Percentiles rank a stretch among this genome's conserved stretches.
phyloP scores from a whole-genome alignment of 2,113 vertebrate genomes.

The Caracal caracal region DNA sequence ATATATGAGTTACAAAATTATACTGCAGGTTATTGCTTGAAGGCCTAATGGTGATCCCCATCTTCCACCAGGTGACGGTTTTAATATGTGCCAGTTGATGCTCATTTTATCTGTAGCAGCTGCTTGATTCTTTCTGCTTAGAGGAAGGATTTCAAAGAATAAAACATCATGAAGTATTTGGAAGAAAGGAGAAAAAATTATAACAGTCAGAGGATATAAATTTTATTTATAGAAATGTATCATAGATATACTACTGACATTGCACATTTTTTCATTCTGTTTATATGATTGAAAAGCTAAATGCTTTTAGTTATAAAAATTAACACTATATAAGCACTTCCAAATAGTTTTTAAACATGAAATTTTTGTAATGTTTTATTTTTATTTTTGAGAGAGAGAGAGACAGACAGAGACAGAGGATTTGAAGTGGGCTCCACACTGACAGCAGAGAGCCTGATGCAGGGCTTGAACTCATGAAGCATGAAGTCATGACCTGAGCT shows the following conservation, averaged over 20 bases:
- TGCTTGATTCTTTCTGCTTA: constrained; percentile 20
- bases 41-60: constrained; percentile 48
- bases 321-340: background rate
- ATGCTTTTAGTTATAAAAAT: background rate
- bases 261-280: background rate
- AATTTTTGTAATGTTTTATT: no score
- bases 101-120: constrained; percentile 51
- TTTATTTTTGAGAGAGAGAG: no score
- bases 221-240: background rate
- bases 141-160: constrained; percentile 34
- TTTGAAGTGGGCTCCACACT: no score
- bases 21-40: constrained; percentile 65
- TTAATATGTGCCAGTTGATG: constrained; percentile 60
- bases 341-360: constrained; percentile 14
- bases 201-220: background rate
- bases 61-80: constrained; percentile 53
- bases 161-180: background rate
- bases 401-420: no score
- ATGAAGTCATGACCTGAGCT: no score
- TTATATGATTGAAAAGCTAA: background rate
- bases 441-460: no score
- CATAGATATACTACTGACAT: background rate
- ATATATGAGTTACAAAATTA: constrained; percentile 70
- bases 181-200: background rate
- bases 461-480: no score